Conservation (phyloP, 2,888 invertebrate species). For the Orthonevra nobilis region DNA sequence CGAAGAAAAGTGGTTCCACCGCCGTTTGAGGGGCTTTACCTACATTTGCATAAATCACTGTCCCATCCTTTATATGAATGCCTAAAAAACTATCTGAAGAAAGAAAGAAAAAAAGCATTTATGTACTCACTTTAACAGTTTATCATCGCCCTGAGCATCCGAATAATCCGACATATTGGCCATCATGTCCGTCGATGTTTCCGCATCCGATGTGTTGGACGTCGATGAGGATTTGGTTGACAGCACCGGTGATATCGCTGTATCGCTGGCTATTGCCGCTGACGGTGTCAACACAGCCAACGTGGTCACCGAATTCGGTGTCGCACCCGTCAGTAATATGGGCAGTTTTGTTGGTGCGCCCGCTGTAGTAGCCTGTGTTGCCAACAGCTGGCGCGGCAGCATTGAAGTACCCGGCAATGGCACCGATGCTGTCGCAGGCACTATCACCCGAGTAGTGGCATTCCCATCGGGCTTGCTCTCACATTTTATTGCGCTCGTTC, state of each 20-base stretch:
- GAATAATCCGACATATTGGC: constrained; percentile 50
- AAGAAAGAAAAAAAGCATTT: background rate
- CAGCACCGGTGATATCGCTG: constrained; percentile 59
- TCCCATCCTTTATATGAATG: no score
- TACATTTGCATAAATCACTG: no score
- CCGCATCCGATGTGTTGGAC: constrained; percentile 56
- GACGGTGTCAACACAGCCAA: constrained; percentile 42
- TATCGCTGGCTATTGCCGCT: constrained; percentile 36
- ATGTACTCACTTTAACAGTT: constrained; percentile 63
- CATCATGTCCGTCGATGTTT: constrained; percentile 57
- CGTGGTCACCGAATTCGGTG: constrained; percentile 30
- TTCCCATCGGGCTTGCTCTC: constrained; percentile 52
- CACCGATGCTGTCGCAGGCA: constrained; percentile 5
- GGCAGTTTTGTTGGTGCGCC: constrained; percentile 34
- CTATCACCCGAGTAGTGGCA: constrained; percentile 46
- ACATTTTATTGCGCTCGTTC: constrained; percentile 52
- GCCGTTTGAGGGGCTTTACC: no score
- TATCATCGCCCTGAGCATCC: constrained; percentile 64
- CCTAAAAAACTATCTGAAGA: background rate
- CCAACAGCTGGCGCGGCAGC: constrained; percentile 21
- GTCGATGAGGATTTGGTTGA: constrained; percentile 57
- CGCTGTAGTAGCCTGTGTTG: background rate
- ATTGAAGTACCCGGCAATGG: constrained; percentile 32
- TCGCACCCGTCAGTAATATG: constrained; percentile 28
- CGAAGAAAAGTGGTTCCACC: no score